A percentile compares a stretch with the other conserved stretches of the same genome.
Conservation (phyloP, 2,888 invertebrate species). For the Theretra japonica region DNA sequence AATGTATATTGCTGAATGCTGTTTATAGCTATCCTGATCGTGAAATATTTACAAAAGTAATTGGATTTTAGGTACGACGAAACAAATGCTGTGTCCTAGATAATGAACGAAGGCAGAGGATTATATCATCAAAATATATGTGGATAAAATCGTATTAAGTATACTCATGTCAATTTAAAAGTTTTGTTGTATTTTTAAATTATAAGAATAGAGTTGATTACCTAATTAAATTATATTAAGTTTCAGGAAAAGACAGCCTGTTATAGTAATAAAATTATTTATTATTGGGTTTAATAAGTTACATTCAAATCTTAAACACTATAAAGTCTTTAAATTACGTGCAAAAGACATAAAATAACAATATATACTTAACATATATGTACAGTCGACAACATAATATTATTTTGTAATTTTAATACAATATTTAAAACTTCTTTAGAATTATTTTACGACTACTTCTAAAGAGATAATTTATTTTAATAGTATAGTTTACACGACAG, state of each 20-base stretch:
- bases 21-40: no score
- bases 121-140: no score
- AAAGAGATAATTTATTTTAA: not conserved
- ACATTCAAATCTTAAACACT: constrained; percentile 52
- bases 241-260: not conserved
- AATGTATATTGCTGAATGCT: no score
- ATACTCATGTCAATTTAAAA: no score
- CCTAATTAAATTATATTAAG: not conserved
- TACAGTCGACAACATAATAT: constrained; percentile 4
- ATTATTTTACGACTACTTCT: constrained; percentile 5
- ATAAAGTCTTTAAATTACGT: constrained; percentile 73
- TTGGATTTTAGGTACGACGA: no score
- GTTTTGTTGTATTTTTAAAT: no score
- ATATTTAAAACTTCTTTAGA: not conserved
- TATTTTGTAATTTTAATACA: not conserved
- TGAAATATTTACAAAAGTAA: no score
- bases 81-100: no score
- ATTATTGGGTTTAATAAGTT: constrained; percentile 40
- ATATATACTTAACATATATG: constrained; percentile 2
- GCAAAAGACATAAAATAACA: constrained; percentile 44
- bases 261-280: constrained; percentile 50
- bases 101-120: no score
- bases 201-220: not conserved
- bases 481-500: not conserved
- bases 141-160: no score